Conservation (phyloP, 2,113 vertebrate species). For the Oreotrochilus melanogaster region DNA sequence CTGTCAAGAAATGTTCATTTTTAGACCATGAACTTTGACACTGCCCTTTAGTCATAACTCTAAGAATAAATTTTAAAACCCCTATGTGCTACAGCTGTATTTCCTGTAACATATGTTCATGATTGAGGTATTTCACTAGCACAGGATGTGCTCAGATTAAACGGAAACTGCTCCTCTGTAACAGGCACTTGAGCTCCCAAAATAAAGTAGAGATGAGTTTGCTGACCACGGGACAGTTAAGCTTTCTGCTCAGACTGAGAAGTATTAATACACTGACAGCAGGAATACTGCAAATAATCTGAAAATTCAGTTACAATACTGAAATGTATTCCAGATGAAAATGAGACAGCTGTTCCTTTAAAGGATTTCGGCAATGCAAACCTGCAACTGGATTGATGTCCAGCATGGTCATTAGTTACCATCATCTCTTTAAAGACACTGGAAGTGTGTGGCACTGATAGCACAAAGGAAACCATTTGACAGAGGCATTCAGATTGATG, state of each 20-base stretch:
- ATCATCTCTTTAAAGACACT: neutral
- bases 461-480: neutral
- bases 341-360: neutral
- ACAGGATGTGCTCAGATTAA: constrained; percentile 52
- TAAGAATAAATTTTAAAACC: constrained; percentile 10
- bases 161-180: neutral
- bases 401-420: neutral
- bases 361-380: neutral
- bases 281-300: neutral
- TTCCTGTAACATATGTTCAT: constrained; percentile 50
- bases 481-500: neutral
- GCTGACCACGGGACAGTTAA: neutral
- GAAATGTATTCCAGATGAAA: neutral
- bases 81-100: neutral
- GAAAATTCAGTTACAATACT: neutral
- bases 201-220: constrained; percentile 9
- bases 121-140: constrained; percentile 13
- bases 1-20: neutral
- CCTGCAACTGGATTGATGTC: neutral
- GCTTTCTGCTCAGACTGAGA: neutral
- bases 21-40: constrained; percentile 13
- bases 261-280: neutral
- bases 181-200: constrained; percentile 17
- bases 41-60: constrained; percentile 7
- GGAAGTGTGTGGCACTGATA: rapidly evolving